Evolutionary conservation across 2,113 vertebrate genomes (phyloP), one percentile per base, ranked within the genome.

Genomic region (Petroica traversi): DNA sequence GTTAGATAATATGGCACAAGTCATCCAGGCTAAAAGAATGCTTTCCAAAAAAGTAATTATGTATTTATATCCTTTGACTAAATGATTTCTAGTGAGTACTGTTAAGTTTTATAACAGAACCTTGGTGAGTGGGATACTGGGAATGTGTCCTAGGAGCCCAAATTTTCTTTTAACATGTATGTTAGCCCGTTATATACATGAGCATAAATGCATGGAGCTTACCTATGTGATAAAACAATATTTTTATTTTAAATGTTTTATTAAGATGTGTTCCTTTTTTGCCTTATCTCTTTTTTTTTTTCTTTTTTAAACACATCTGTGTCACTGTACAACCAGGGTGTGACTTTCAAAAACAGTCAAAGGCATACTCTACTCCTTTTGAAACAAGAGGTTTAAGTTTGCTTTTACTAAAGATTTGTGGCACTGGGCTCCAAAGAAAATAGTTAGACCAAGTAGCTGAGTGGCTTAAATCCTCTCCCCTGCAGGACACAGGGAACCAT

Each of bases 241-340:
- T 1, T 58, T 48, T 40, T 5, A 48, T 59, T 64, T 64, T 6
- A 67, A 80, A 36, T 36, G 45, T n/a, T 31, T 61, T 46, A n/a
- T 25, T 51, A 41, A 55, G 25, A 49, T 2, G 4, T 9, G 3
- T 19, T 49, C 4, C 8, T 38, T 4, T 49, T 4, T 34, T 14
- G 4, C 4, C 28, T 8, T 22, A 4, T 6, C 6, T 25, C 8
- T 2, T 34, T 19, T 19, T 22, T 28, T 11, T 25, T 43, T 5
- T 23, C 34, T 9, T 6, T 26, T 29, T 9, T 4, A 3, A 49
- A 40, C 5, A 13, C 33, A 22, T 36, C 25, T 73, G 3, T 58
- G 51, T 26, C 18, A 19, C 8, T 23, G 25, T 19, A 43, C 20
- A 64, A 22, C 9, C 22, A 68, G 28, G 3, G 11, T 25, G 2